Evolutionary conservation across 2,113 vertebrate species (phyloP), one percentile per base, ranked within the genome.

Genomic region (Alligator mississippiensis): DNA sequence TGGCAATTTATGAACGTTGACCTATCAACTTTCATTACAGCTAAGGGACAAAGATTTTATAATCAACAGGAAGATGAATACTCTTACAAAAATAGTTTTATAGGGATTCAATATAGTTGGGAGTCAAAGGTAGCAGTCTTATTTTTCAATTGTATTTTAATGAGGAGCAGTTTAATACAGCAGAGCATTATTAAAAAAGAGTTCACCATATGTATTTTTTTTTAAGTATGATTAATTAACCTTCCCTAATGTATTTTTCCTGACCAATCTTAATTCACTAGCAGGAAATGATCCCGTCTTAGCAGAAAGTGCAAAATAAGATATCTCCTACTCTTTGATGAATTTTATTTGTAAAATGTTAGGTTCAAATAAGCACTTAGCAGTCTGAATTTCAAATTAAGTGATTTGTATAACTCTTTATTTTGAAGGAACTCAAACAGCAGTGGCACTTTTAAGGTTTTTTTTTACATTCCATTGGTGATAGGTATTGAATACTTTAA

Each of bases 91-190:
- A 70, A 27, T 10, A 59, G 30, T 18, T 13, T 19, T 14, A 63
- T 57, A 78, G 12, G 2, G 5, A 58, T 83, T 93, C 30, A 64
- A 1, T 79, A 60, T 19, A 81, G 57, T 25, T 63, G 58, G 59
- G 34, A 74, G 70, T 22, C 34, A 85, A 84, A 89, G 25, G 34
- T 76, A 11, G 3, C 22, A 70, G 16, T 84, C 22, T 80, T 84
- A 74, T 90, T 90, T 96, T 70, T 90, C 76, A 55, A 3, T 57
- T 82, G 22, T 34, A 34, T 93, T 91, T 82, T 63, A 77, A 58
- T 62, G 66, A 93, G 55, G 82, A 70, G 13, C 47, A 77, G 63
- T 93, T 92, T 86, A 59, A 79, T 90, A 59, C 24, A 74, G 27
- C 47, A 18, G 68, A 76, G 58, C 27, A 28, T 84, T 87, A 18